Conservation (phyloP, 1,140 invertebrate genomes). For the Leptoteleia sp. region DNA sequence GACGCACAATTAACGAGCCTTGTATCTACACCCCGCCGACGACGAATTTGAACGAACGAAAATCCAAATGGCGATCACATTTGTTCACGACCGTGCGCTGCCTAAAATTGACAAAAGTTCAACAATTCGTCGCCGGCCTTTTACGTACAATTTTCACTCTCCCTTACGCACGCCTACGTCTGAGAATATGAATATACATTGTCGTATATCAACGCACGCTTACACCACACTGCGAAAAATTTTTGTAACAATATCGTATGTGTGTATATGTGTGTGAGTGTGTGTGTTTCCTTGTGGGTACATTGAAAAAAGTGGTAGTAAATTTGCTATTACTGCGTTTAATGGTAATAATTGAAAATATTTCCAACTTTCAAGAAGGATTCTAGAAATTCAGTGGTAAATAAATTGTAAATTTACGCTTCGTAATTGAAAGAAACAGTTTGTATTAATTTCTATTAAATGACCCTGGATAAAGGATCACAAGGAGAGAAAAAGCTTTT, state of each 20-base stretch:
- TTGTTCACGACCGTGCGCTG: too few relatives aligned
- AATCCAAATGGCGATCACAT: not conserved
- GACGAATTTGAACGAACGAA: constrained; percentile 17
- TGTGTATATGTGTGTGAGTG: too few relatives aligned
- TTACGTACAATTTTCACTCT: constrained; percentile 25
- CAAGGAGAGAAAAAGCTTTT: too few relatives aligned
- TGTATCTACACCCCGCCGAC: constrained; percentile 24
- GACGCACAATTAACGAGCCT: constrained; percentile 42
- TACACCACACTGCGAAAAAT: constrained; percentile 35
- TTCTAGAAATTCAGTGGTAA: too few relatives aligned
- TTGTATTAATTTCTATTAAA: too few relatives aligned
- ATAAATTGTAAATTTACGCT: too few relatives aligned
- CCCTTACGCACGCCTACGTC: constrained; percentile 27
- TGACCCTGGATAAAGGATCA: too few relatives aligned
- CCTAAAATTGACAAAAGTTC: too few relatives aligned
- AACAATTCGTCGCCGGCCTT: too few relatives aligned
- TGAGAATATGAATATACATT: constrained; percentile 31
- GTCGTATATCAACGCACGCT: constrained; percentile 34
- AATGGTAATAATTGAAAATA: constrained; percentile 2
- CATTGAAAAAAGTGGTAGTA: constrained; percentile 21
- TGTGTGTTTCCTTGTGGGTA: too few relatives aligned
- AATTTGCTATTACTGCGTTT: constrained; percentile 2
- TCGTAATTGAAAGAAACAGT: too few relatives aligned
- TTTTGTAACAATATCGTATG: constrained; percentile 38
- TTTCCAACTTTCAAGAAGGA: too few relatives aligned